Percentiles rank a stretch among this genome's conserved stretches.
These are phyloP conservation scores for Trissolcus basalis DNA, from an alignment of 1,140 invertebrate species.

Conservation along the genomic window DNA sequence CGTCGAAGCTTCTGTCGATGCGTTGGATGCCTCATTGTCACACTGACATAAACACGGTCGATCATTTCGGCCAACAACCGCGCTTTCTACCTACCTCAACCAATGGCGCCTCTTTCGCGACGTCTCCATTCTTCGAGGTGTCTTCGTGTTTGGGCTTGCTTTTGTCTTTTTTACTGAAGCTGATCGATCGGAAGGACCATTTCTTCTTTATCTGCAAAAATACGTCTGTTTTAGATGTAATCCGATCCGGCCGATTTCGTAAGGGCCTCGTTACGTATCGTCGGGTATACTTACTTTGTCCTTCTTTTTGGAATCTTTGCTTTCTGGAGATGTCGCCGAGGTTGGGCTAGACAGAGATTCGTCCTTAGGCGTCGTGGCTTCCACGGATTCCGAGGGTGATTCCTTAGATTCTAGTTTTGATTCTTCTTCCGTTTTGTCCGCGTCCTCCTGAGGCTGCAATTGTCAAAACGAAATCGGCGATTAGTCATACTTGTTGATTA, in stretches of 20 bases:
- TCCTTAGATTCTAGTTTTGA: conserved; percentile 70
- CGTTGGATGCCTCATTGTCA: conserved; percentile 5
- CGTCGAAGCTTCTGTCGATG: conserved; percentile 13
- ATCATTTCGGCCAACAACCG: no score
- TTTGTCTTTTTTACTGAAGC: conserved; percentile 90
- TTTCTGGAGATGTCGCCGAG: conserved; percentile 80
- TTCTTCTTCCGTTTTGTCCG: conserved; percentile 66
- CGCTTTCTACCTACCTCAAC: conserved; percentile 70
- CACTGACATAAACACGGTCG: neutral
- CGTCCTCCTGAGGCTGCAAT: conserved; percentile 66
- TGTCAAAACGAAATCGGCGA: conserved; percentile 10
- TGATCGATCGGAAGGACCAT: conserved; percentile 90
- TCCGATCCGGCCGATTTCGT: no score
- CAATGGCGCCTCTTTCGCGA: conserved; percentile 73
- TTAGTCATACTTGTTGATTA: no score
- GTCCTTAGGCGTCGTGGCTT: conserved; percentile 74
- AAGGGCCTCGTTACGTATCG: no score
- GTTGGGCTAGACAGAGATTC: conserved; percentile 70
- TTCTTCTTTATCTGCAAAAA: conserved; percentile 83
- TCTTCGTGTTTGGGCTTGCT: conserved; percentile 81
- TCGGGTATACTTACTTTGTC: conserved; percentile 78
- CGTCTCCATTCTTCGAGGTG: conserved; percentile 73
- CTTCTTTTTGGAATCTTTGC: conserved; percentile 85
- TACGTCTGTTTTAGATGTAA: neutral
- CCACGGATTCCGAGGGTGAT: conserved; percentile 74